Percentiles rank a stretch among this genome's conserved stretches.
phyloP scores from a whole-genome alignment of 2,888 invertebrate genomes.

The Drosophila suboccidentalis region DNA sequence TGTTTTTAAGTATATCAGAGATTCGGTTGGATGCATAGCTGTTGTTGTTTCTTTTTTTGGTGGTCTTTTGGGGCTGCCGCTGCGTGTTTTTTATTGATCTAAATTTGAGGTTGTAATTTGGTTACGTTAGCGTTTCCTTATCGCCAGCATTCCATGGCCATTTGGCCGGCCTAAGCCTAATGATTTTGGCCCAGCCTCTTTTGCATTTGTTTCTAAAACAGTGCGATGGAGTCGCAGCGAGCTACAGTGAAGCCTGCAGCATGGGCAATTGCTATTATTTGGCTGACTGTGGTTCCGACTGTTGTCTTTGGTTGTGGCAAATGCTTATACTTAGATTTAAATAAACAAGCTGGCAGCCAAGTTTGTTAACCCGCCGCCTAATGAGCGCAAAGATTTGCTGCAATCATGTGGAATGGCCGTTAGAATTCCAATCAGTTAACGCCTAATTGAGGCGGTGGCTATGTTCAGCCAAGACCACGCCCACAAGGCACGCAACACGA shows the following conservation, averaged over 20 bases:
- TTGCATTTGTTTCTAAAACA: constrained; percentile 47
- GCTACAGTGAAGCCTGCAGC: constrained; percentile 40
- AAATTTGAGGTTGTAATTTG: constrained; percentile 71
- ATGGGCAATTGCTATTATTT: constrained; percentile 69
- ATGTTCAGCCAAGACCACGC: constrained; percentile 35
- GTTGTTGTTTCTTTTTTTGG: constrained; percentile 24
- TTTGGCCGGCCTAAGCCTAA: constrained; percentile 50
- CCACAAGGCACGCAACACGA: constrained; percentile 48
- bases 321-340: constrained; percentile 61
- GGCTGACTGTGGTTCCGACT: constrained; percentile 5
- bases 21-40: constrained; percentile 3
- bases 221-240: constrained; percentile 14
- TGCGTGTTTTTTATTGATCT: constrained; percentile 72
- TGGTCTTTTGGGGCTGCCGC: constrained; percentile 48
- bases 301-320: constrained; percentile 29
- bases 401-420: constrained; percentile 65
- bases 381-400: constrained; percentile 65
- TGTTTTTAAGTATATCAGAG: constrained; percentile 4
- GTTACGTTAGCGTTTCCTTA: constrained; percentile 60
- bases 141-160: constrained; percentile 61
- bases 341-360: constrained; percentile 60
- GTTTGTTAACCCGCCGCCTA: constrained; percentile 57
- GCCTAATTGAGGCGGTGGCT: constrained; percentile 69
- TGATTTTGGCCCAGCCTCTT: constrained; percentile 52
- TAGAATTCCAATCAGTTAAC: constrained; percentile 75